These are phyloP conservation scores for Diorhabda sublineata DNA, from an alignment of 1,140 invertebrate species.

Conservation along the genomic window DNA sequence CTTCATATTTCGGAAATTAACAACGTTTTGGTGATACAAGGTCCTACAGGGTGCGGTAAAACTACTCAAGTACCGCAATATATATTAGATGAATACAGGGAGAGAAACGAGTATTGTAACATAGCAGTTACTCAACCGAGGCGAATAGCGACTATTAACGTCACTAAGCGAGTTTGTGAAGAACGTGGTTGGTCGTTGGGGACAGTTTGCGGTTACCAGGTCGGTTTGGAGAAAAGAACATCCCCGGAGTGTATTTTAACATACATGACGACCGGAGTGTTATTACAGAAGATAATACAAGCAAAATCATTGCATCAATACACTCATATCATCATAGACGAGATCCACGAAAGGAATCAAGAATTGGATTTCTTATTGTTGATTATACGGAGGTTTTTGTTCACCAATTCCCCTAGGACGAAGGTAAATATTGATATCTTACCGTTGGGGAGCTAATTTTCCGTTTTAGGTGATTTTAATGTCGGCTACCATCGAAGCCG, in stretches of 20 bases:
- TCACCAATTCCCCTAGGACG: conserved; percentile 63
- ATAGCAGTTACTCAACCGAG: conserved; percentile 90
- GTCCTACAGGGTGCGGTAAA: conserved; percentile 71
- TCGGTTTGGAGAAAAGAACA: conserved; percentile 53
- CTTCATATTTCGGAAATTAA: conserved; percentile 22
- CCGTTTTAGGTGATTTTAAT: conserved; percentile 71
- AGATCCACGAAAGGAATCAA: conserved; percentile 92
- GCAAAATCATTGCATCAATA: conserved; percentile 59
- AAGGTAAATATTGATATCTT: conserved; percentile 49
- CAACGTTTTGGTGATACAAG: conserved; percentile 73
- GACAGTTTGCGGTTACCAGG: conserved; percentile 80
- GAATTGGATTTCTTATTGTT: conserved; percentile 90
- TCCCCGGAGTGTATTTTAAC: conserved; percentile 72
- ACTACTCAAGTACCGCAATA: conserved; percentile 87
- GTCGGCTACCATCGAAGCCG: conserved; percentile 80
- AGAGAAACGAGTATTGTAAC: conserved; percentile 56
- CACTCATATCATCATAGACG: conserved; percentile 92
- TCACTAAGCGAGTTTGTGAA: conserved; percentile 77
- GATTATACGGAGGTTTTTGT: conserved; percentile 76
- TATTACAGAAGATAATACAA: conserved; percentile 71
- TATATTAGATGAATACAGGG: conserved; percentile 70
- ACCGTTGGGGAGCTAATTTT: background rate
- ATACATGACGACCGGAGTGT: conserved; percentile 82
- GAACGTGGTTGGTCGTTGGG: conserved; percentile 79
- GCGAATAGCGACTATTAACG: conserved; percentile 82